These are phyloP conservation scores for Leptopilina syphax DNA, from an alignment of 2,888 invertebrate species.

Conservation along the genomic window DNA sequence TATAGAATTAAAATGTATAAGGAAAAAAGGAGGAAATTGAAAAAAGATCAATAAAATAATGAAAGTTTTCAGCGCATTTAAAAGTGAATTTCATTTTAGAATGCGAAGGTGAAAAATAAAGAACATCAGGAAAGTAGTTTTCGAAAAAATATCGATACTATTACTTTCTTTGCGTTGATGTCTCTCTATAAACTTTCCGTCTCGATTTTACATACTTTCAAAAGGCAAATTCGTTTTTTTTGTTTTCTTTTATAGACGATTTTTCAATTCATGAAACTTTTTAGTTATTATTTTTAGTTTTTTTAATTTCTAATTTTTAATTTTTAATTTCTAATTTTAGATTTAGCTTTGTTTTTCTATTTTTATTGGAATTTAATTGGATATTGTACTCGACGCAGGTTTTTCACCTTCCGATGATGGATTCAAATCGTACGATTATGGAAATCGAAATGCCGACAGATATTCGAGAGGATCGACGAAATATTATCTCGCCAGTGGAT, in stretches of 20 bases:
- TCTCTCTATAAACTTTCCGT: neutral
- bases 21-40: too few species aligned
- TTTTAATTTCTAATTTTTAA: too few species aligned
- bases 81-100: neutral
- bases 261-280: too few species aligned
- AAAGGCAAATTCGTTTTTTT: neutral
- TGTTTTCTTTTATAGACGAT: too few species aligned
- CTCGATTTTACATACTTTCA: neutral
- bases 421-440: slow-evolving; percentile 55
- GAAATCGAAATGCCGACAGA: slow-evolving; percentile 54
- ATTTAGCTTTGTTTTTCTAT: too few species aligned
- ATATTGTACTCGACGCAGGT: neutral
- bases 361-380: neutral
- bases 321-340: too few species aligned
- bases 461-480: slow-evolving; percentile 57
- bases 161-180: neutral
- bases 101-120: neutral
- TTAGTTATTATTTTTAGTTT: too few species aligned
- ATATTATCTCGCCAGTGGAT: slow-evolving; percentile 20
- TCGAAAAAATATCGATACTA: neutral
- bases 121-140: slow-evolving; percentile 16
- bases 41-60: neutral
- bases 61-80: too few species aligned
- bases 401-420: slow-evolving; percentile 33
- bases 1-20: too few species aligned